Evolutionary conservation across 2,888 invertebrate species (phyloP).

Genomic region (Alloplasta piceator): DNA sequence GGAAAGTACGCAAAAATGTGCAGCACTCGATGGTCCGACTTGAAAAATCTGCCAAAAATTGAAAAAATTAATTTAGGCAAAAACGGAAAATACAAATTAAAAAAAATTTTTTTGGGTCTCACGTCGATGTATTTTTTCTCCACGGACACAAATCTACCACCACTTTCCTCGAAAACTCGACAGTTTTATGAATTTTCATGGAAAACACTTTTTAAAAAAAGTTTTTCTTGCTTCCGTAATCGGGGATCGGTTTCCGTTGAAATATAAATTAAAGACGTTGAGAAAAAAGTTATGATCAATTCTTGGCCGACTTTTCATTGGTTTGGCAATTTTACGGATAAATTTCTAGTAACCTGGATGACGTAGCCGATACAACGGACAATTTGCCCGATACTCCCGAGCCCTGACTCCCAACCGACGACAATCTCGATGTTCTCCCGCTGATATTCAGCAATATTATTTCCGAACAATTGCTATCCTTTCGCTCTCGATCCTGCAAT

Average conservation of each 20-base stretch:
- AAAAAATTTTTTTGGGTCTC: too few species aligned
- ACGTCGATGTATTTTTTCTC: too few species aligned
- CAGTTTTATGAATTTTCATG: too few species aligned
- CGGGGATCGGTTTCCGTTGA: too few species aligned
- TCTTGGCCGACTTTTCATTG: background rate
- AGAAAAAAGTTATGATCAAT: background rate
- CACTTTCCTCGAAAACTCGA: too few species aligned
- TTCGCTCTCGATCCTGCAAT: slow-evolving; percentile 86
- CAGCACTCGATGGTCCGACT: too few species aligned
- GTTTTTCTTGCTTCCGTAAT: too few species aligned
- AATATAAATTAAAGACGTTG: too few species aligned
- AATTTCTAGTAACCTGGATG: slow-evolving; percentile 76
- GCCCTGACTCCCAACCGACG: slow-evolving; percentile 92
- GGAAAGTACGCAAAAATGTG: background rate
- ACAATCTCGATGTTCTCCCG: slow-evolving; percentile 92
- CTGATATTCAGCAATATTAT: slow-evolving; percentile 88
- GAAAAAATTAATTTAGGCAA: background rate
- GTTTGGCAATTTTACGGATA: background rate
- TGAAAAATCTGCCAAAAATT: background rate
- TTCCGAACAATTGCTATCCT: slow-evolving; percentile 91
- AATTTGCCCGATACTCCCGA: slow-evolving; percentile 85
- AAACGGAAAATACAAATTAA: too few species aligned
- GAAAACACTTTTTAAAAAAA: too few species aligned
- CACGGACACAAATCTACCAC: too few species aligned
- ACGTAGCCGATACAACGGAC: slow-evolving; percentile 80